phyloP scores from a whole-genome alignment of 2,888 invertebrate species.

The Cactoblastis cactorum region DNA sequence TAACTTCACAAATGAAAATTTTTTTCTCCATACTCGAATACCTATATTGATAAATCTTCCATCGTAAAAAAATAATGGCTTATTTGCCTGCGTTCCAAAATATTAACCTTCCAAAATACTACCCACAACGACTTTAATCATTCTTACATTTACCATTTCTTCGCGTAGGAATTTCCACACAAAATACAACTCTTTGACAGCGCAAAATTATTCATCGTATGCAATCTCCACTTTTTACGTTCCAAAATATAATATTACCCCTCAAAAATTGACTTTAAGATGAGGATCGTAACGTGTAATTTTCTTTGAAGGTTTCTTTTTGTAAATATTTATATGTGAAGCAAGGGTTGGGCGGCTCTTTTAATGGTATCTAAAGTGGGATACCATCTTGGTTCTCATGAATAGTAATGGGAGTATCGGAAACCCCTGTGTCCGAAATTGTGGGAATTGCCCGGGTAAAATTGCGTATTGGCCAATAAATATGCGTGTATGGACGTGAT shows the following conservation, averaged over 20 bases:
- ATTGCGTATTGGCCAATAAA: background rate
- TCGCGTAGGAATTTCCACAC: conserved; percentile 1
- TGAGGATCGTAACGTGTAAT: conserved; percentile 39
- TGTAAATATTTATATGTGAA: conserved; percentile 54
- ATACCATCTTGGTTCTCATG: conserved; percentile 33
- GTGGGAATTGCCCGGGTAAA: background rate
- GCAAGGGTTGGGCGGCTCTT: conserved; percentile 45
- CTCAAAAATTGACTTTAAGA: conserved; percentile 32
- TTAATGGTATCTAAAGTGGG: conserved; percentile 51
- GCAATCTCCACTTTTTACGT: conserved; percentile 17
- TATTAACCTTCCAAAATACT: background rate
- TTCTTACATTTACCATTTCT: conserved; percentile 8
- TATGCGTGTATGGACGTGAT: background rate
- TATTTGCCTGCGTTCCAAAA: background rate
- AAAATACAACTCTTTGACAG: conserved; percentile 1
- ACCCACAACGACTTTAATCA: background rate
- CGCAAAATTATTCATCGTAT: conserved; percentile 13
- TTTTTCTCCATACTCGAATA: too few relatives aligned
- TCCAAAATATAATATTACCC: conserved; percentile 2
- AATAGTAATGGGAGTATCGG: conserved; percentile 41
- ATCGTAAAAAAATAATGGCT: background rate
- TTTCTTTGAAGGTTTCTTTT: conserved; percentile 34
- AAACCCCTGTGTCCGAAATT: conserved; percentile 12
- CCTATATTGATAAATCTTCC: background rate
- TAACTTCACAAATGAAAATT: too few relatives aligned